These are phyloP conservation scores for Stercorarius parasiticus DNA, from an alignment of 2,113 vertebrate species.

Conservation along the genomic window DNA sequence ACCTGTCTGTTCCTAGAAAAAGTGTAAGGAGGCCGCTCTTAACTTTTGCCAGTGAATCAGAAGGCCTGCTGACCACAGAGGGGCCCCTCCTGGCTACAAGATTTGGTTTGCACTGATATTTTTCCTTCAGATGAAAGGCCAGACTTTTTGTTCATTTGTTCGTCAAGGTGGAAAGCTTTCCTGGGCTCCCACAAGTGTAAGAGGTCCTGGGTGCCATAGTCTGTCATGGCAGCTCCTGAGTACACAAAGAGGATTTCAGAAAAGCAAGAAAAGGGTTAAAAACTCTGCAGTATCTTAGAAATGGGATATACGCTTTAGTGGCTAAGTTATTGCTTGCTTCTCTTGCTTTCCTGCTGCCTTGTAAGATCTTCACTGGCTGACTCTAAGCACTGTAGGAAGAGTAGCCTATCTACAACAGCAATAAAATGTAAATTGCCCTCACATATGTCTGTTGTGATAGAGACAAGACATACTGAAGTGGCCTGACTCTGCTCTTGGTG, in stretches of 20 bases:
- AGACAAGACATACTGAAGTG: not conserved
- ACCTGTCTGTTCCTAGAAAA: not conserved
- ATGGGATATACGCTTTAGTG: not conserved
- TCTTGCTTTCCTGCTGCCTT: not conserved
- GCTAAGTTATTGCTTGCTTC: not conserved
- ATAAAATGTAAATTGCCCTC: not conserved
- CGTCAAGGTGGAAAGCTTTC: not conserved
- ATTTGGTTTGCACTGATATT: not conserved
- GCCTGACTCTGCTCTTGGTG: fast-evolving
- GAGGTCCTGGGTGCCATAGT: not conserved
- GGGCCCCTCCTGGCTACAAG: not conserved
- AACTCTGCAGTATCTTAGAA: not conserved
- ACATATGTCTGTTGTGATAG: not conserved
- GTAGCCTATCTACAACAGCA: not conserved
- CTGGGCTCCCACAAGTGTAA: not conserved
- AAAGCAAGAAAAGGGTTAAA: not conserved
- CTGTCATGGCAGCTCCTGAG: not conserved
- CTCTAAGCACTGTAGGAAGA: not conserved
- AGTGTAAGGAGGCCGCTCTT: not conserved
- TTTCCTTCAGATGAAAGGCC: not conserved
- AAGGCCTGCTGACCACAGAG: not conserved
- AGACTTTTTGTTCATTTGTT: not conserved
- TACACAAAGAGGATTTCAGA: not conserved
- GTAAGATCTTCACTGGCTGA: not conserved
- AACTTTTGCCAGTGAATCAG: not conserved